Conservation (phyloP, 2,797 vertebrate species). For the Odontamblyopus rebecca region DNA sequence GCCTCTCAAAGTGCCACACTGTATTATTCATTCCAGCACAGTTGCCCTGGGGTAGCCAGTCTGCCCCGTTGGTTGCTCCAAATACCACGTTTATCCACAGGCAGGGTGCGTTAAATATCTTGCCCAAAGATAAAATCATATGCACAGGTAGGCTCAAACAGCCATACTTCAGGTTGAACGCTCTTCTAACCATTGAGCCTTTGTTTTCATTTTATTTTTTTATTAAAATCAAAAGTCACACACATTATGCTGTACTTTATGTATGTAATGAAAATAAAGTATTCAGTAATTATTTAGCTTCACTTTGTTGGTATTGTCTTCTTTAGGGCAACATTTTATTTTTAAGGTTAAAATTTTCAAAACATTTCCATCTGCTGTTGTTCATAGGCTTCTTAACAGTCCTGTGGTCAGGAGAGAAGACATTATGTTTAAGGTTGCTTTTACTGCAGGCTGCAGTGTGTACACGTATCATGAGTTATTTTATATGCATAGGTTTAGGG, state of each 20-base stretch:
- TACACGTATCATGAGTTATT: neutral
- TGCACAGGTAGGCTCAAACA: neutral
- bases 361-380: neutral
- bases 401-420: neutral
- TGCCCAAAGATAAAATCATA: neutral
- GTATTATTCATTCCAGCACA: neutral
- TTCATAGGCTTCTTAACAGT: neutral
- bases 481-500: neutral
- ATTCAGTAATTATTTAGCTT: neutral
- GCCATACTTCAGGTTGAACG: neutral
- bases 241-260: neutral
- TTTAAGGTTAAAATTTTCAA: neutral
- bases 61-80: neutral
- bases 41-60: neutral
- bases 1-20: neutral
- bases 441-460: neutral
- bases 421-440: neutral
- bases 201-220: neutral
- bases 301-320: neutral
- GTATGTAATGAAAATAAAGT: neutral
- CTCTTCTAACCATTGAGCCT: neutral
- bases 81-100: neutral
- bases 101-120: neutral
- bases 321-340: neutral
- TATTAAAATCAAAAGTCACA: neutral